Evolutionary conservation across 2,113 vertebrate genomes (phyloP), one percentile per base, ranked within the genome.

Genomic region (Brevimyrus niger): DNA sequence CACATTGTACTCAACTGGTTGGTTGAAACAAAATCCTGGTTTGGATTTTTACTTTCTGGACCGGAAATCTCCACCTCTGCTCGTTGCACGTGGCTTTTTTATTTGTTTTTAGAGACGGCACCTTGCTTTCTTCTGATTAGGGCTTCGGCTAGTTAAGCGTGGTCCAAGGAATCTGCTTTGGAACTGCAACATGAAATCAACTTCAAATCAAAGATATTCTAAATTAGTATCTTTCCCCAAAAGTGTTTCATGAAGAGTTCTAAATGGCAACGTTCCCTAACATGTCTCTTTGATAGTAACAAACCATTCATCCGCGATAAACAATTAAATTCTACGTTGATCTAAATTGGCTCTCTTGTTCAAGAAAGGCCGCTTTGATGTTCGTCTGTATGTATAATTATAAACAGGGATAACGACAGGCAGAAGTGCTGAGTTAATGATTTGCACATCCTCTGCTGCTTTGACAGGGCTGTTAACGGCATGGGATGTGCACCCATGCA

Each of bases 301-400:
- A 53, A 47, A 87, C 85, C 21, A 27, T 17, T 87, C 27, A 50
- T 35, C 48, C 50, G 3, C 38, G 31, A 53, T 53, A 87, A 87
- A 87, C 85, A 87, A 87, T 87, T 53, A 53, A 87, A 87, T 87
- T 87, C 48, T 19, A 87, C 44, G 47, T 87, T 87, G 85, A 87
- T 87, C 85, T 87, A 51, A 87, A 87, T 38, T 87, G 50, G 50
- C 85, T 38, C 35, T 38, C 48, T 53, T 51, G 85, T 53, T 53
- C 85, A 51, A 55, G n/a, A 50, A 51, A 51, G 17, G 15, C 48
- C 5, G 85, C 85, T 87, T 53, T 53, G 50, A 87, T 31, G 85
- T 87, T 53, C 27, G 15, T 55, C 50, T 27, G n/a, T 53, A 38
- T 87, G 85, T 87, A 55, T 87, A 53, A 87, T 47, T 27, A 87